phyloP scores from a whole-genome alignment of 1,140 invertebrate genomes.

The Neotoxoptera formosana region DNA sequence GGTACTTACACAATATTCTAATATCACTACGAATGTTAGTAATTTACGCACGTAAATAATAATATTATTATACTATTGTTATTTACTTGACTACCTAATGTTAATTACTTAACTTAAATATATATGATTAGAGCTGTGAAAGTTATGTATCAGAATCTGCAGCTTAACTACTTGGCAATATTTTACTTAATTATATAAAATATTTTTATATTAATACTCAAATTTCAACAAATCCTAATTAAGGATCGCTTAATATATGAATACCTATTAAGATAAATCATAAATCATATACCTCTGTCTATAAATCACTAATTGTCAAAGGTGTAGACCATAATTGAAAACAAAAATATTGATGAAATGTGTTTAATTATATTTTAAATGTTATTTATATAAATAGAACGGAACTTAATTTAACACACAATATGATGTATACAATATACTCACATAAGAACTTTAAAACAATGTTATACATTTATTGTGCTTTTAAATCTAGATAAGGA shows the following conservation, averaged over 20 bases:
- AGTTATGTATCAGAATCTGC: not conserved
- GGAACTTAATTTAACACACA: not conserved
- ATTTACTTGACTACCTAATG: not conserved
- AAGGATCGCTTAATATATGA: not conserved
- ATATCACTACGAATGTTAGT: not conserved
- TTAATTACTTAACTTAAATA: not conserved
- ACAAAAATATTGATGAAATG: not conserved
- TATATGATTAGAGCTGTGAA: not conserved
- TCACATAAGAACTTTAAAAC: not conserved
- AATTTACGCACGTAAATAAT: not conserved
- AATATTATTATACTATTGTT: not conserved
- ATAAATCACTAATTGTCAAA: slow-evolving; percentile 37
- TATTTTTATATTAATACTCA: not conserved
- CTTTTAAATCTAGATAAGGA: not conserved
- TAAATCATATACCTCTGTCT: slow-evolving; percentile 35
- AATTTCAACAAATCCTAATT: not conserved
- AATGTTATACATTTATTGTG: not conserved
- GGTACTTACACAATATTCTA: not conserved
- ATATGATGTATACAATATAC: not conserved
- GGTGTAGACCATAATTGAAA: slow-evolving; percentile 39
- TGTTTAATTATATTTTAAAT: not conserved
- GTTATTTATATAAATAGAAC: not conserved
- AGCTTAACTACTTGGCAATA: not conserved
- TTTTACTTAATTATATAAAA: not conserved
- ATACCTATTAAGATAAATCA: not conserved